A percentile compares a stretch with the other conserved stretches of the same genome.
Evolutionary conservation across 2,888 invertebrate species (phyloP).

Genomic region (Sussaba pulchella): DNA sequence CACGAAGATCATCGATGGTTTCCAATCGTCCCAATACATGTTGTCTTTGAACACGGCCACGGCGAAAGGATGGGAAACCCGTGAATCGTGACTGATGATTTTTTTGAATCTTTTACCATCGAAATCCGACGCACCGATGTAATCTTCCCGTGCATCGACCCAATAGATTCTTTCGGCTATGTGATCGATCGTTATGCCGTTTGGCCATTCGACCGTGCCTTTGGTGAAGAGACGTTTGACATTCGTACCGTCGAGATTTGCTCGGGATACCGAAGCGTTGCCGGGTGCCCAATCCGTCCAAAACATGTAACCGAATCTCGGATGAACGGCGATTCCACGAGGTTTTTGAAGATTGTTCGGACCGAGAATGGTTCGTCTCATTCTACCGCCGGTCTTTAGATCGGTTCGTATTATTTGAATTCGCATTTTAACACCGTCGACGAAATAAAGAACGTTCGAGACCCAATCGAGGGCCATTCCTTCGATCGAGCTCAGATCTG

Average conservation of each 20-base stretch:
- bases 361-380: constrained; percentile 91
- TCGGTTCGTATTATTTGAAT: constrained; percentile 93
- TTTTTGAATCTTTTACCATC: constrained; percentile 89
- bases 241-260: constrained; percentile 92
- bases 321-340: constrained; percentile 93
- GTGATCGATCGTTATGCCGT: constrained; percentile 94
- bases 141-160: constrained; percentile 94
- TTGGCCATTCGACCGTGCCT: constrained; percentile 91
- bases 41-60: constrained; percentile 93
- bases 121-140: constrained; percentile 91
- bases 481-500: constrained; percentile 92
- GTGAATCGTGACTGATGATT: constrained; percentile 88
- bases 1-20: constrained; percentile 90
- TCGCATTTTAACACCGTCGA: constrained; percentile 91
- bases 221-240: constrained; percentile 88
- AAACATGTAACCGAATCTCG: constrained; percentile 91
- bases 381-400: constrained; percentile 87
- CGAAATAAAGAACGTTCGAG: constrained; percentile 94
- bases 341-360: constrained; percentile 89
- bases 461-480: constrained; percentile 97
- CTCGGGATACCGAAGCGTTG: constrained; percentile 92
- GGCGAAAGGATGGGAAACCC: constrained; percentile 93
- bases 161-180: constrained; percentile 93
- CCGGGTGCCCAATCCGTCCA: constrained; percentile 95
- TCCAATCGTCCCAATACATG: constrained; percentile 97